Conservation (phyloP, 2,113 vertebrate genomes). For the Pangasianodon gigas region DNA sequence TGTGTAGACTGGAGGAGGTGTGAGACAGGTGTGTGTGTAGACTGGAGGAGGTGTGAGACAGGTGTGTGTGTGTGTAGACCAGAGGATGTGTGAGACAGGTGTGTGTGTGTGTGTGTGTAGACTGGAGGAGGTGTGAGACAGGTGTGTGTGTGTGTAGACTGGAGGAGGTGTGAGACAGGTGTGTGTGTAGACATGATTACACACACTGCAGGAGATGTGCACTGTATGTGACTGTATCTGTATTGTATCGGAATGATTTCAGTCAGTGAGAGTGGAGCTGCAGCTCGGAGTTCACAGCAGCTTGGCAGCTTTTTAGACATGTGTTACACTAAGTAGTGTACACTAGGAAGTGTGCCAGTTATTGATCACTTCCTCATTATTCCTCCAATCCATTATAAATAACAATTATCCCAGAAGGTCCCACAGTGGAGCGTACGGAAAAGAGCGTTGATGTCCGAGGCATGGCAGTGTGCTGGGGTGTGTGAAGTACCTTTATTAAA, state of each 20-base stretch:
- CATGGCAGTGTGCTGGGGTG: conserved; percentile 31
- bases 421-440: conserved; percentile 62
- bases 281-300: background rate
- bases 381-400: conserved; percentile 57
- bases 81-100: background rate
- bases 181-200: background rate
- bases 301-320: background rate
- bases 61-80: background rate
- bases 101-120: background rate
- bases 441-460: conserved; percentile 65
- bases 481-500: conserved; percentile 49
- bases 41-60: background rate
- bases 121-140: background rate
- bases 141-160: background rate
- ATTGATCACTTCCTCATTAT: conserved; percentile 69
- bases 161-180: too few species aligned
- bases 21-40: background rate
- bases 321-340: background rate
- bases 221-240: background rate
- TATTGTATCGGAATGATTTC: background rate
- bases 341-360: conserved; percentile 56
- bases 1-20: background rate
- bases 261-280: background rate
- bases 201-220: background rate
- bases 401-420: conserved; percentile 62